Percentiles rank a stretch among this genome's conserved stretches.
Evolutionary conservation across 2,797 vertebrate genomes (phyloP).

Genomic region (Fistularia commersonii): DNA sequence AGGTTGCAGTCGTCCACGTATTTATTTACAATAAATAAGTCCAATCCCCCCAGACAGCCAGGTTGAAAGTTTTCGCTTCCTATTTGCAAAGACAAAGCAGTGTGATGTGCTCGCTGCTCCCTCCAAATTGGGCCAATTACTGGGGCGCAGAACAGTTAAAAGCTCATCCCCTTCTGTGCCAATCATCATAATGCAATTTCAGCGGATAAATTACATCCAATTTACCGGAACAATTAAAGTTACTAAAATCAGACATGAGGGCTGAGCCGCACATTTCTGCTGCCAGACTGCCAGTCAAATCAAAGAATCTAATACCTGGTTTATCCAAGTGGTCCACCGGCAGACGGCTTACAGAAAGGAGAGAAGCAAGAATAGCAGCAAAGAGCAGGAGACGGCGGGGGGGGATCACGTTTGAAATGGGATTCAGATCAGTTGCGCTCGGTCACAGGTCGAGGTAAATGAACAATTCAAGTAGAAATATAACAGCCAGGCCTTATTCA

Average conservation of each 20-base stretch:
- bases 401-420: too few relatives aligned
- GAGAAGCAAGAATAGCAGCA: too few relatives aligned
- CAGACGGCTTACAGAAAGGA: too few relatives aligned
- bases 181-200: constrained; percentile 70
- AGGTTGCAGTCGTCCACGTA: constrained; percentile 1
- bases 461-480: too few relatives aligned
- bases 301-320: too few relatives aligned
- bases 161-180: constrained; percentile 62
- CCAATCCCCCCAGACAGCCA: constrained; percentile 26
- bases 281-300: too few relatives aligned
- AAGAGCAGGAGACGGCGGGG: too few relatives aligned
- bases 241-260: constrained; percentile 22
- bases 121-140: constrained; percentile 65
- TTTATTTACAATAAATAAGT: constrained; percentile 25
- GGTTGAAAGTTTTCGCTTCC: constrained; percentile 47
- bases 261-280: too few relatives aligned
- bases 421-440: too few relatives aligned
- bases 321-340: too few relatives aligned
- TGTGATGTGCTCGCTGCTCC: constrained; percentile 40
- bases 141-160: constrained; percentile 33
- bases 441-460: too few relatives aligned
- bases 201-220: constrained; percentile 65
- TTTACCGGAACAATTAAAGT: constrained; percentile 57
- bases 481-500: too few relatives aligned
- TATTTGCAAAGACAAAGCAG: constrained; percentile 42